Percentiles rank a stretch among this genome's conserved stretches.
phyloP scores from a whole-genome alignment of 2,888 invertebrate species.

The Synanthedon andrenaeformis region DNA sequence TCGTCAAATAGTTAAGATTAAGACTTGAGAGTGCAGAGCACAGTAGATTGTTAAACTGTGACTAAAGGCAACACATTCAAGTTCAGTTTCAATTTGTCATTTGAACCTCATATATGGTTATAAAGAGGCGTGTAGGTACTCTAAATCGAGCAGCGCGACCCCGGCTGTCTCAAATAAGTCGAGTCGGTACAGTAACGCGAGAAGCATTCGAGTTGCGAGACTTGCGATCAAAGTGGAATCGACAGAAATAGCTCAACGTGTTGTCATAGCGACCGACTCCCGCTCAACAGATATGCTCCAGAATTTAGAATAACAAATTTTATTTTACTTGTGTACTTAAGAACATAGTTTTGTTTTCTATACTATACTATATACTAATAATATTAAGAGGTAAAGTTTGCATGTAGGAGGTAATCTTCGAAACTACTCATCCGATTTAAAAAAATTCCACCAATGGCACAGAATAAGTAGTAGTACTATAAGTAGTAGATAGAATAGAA shows the following conservation, averaged over 20 bases:
- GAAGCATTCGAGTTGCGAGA: conserved; percentile 15
- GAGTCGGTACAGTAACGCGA: not conserved
- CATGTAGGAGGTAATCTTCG: not conserved
- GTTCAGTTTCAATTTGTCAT: no score
- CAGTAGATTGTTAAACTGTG: no score
- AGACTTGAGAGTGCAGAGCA: no score
- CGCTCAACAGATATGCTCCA: conserved; percentile 8
- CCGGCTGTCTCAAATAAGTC: not conserved
- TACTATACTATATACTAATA: not conserved
- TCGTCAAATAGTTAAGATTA: no score
- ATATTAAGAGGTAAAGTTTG: not conserved
- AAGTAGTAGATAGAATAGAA: no score
- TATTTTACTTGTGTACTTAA: not conserved
- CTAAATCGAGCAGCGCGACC: not conserved
- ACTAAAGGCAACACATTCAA: no score
- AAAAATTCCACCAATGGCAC: no score
- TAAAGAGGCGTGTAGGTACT: no score
- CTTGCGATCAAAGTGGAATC: conserved; percentile 25
- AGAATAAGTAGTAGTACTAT: no score
- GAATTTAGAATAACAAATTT: not conserved
- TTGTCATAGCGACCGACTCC: conserved; percentile 43
- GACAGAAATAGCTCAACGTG: conserved; percentile 31
- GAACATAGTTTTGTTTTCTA: not conserved
- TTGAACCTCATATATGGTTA: no score
- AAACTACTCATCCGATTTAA: not conserved